Base-by-base conservation (phyloP, 2,797 vertebrate species). In the Lindbergichthys nudifrons region DNA sequence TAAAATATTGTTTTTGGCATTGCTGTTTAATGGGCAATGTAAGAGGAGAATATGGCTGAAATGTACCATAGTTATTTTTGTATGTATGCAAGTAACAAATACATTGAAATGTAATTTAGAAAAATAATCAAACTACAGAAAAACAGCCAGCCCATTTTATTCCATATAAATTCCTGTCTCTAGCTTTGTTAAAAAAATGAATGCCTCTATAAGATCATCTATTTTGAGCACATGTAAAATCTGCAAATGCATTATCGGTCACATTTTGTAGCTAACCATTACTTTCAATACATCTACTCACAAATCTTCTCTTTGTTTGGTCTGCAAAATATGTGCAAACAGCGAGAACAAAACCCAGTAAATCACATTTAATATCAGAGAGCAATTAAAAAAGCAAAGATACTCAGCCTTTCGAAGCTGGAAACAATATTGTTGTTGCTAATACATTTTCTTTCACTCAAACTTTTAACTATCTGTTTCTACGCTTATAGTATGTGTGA, bases 1-100 rank as follows among this genome's bases (percentile, higher is more conserved):
- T 18, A 12, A 58, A 61, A 65, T 39, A 21, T 12, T 26, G 30
- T 18, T 14, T 71, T 45, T 50, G 21, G n/a, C 52, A 42, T 61
- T 66, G 59, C 30, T 60, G 58, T 58, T 71, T 71, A 13, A 53
- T 36, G 15, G 64, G 21, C 21, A 16, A 19, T 56, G 59, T 42
- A 36, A 42, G 11, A 42, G 26, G 18, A 39, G 16, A 58, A 50
- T 23, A 13, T 2, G 26, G 30, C 2, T 43, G 47, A 65, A 52
- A 43, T 61, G 23, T 3, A 23, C 15, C 3, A 4, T 18, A 52
- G 21, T 63, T 30, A 69, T 26, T 9, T 36, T 8, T 36, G 8
- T 1, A 9, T 36, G 32, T 36, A 36, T 36, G 32, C 32, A 36
- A 36, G 26, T 26, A 26, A 26, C 1, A 26, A 5, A 26, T 26